A percentile compares a stretch with the other conserved stretches of the same genome.
These are phyloP conservation scores for Laterallus jamaicensis DNA, from an alignment of 2,113 vertebrate genomes.

Conservation along the genomic window DNA sequence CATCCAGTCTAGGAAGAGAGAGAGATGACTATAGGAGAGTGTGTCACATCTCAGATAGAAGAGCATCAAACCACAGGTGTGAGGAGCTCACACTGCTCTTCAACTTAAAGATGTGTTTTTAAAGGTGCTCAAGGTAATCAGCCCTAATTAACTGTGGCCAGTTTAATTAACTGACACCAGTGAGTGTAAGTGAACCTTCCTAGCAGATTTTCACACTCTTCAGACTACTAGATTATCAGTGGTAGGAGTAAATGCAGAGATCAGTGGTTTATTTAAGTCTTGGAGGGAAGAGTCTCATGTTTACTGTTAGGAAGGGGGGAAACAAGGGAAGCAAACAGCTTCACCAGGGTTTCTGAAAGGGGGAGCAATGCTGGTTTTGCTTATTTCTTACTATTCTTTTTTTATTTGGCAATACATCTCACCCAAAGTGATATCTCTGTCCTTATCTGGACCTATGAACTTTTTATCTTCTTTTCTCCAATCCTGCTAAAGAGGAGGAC, in stretches of 20 bases:
- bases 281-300: neutral
- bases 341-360: neutral
- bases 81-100: neutral
- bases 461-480: neutral
- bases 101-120: neutral
- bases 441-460: too few relatives aligned
- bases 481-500: neutral
- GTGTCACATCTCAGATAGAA: neutral
- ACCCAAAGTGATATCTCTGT: neutral
- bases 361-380: accelerated
- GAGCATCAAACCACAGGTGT: neutral
- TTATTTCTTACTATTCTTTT: too few relatives aligned
- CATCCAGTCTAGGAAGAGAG: neutral
- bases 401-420: too few relatives aligned
- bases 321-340: neutral
- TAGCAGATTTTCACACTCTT: neutral
- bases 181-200: neutral
- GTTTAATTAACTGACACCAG: neutral
- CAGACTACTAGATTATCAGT: neutral
- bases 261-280: neutral
- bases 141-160: neutral
- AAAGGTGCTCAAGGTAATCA: neutral
- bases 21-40: neutral
- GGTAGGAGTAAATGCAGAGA: neutral
- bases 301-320: neutral